phyloP scores from a whole-genome alignment of 2,888 invertebrate genomes.

The Drosophila algonquin region DNA sequence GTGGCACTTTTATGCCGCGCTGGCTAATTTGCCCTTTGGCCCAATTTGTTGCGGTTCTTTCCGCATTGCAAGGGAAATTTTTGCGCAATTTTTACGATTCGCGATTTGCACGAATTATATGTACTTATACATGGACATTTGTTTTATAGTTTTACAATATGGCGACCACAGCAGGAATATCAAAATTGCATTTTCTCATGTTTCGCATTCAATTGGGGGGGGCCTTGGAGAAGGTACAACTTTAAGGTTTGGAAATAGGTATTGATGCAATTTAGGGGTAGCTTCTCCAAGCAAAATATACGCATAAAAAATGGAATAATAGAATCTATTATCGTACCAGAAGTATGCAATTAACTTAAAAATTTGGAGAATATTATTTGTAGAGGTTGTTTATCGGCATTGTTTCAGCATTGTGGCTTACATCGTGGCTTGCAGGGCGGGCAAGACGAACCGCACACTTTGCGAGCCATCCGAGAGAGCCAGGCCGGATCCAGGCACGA shows the following conservation, averaged over 20 bases:
- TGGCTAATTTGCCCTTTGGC: slow-evolving; percentile 64
- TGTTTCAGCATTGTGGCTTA: not conserved
- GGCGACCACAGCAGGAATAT: slow-evolving; percentile 61
- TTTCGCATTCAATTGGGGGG: slow-evolving; percentile 43
- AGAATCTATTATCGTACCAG: no score
- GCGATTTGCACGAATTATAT: slow-evolving; percentile 75
- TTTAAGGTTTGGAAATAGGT: no score
- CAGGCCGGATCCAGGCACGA: slow-evolving; percentile 41
- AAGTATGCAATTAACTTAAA: no score
- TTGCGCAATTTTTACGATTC: slow-evolving; percentile 71
- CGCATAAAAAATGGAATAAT: no score
- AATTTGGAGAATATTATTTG: no score
- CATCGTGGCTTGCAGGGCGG: not conserved
- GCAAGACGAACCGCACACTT: slow-evolving; percentile 3
- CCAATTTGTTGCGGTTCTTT: slow-evolving; percentile 73
- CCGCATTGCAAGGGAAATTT: slow-evolving; percentile 47
- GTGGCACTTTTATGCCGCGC: slow-evolving; percentile 69
- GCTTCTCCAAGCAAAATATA: no score
- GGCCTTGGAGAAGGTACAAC: no score
- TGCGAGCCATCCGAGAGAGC: slow-evolving; percentile 9
- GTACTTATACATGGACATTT: slow-evolving; percentile 26
- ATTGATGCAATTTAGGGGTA: no score
- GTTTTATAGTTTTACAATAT: slow-evolving; percentile 78
- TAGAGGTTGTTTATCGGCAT: no score
- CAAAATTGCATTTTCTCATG: slow-evolving; percentile 60